A percentile compares a stretch with the other conserved stretches of the same genome.
Conservation (phyloP, 2,888 invertebrate species). For the Platerodrilus igneus region DNA sequence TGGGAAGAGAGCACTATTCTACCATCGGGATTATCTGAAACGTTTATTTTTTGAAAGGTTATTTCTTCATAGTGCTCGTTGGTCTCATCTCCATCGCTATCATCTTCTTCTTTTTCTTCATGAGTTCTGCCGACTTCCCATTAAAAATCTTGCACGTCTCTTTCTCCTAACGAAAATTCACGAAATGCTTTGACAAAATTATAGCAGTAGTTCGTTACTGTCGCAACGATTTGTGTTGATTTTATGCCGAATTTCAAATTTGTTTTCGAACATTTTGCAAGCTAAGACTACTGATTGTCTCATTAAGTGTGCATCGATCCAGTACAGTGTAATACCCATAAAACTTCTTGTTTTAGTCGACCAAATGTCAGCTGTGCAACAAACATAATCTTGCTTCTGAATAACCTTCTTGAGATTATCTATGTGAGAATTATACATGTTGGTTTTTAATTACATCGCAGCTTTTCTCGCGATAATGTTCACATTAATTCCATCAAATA, state of each 20-base stretch:
- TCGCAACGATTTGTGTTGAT: neutral
- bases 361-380: slow-evolving; percentile 6
- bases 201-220: neutral
- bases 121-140: no score
- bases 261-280: neutral
- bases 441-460: no score
- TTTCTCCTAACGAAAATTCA: neutral
- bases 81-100: no score
- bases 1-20: neutral
- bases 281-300: neutral
- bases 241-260: neutral
- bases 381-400: neutral
- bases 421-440: neutral
- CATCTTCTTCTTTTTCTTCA: no score
- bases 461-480: neutral
- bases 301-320: neutral
- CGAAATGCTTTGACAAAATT: no score
- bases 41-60: neutral
- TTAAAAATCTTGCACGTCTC: no score
- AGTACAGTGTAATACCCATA: slow-evolving; percentile 3
- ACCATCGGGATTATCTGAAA: neutral
- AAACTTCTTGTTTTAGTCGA: slow-evolving; percentile 5
- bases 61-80: no score
- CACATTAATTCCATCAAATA: no score
- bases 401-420: neutral